Evolutionary conservation across 1,140 invertebrate genomes (phyloP), one percentile per base, ranked within the genome.

Genomic region (Ganaspis sp.): DNA sequence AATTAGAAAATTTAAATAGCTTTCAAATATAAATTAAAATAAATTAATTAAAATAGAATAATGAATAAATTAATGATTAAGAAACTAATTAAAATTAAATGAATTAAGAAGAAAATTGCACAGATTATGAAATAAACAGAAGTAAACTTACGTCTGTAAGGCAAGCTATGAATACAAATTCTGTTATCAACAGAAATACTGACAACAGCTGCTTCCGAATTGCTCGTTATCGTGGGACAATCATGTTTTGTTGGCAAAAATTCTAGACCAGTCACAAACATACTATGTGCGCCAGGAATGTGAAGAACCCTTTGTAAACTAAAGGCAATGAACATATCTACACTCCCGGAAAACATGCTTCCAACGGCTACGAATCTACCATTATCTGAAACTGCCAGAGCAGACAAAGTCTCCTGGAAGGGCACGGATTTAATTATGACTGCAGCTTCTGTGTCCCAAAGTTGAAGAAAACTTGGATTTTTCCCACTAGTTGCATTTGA

Each of bases 161-260:
- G 95, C 90, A 98, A 93, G 86, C 95, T 96, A 90, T 98, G 97
- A 85, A 98, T 94, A 85, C 96, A 96, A 75, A 99, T 94, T 91
- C 95, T 95, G 91, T 98, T 98, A 92, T 99, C 98, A 53, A 98
- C 96, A 19, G 97, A 98, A 83, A 99, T 97, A 87, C 97, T 98
- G 58, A 99, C 92, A 78, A 98, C 95, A 11, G 97, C 97, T 72
- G 97, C 95, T 87, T 96, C 95, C 34, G 95, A 94, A 83, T 94
- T 93, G 85, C 94, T 94, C 15, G 93, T 93, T 64, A 96, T 93
- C 15, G 94, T 91, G 69, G 93, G 92, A 19, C 93, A 93, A 78
- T 93, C 93, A 45, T 92, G 89, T 74, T 93, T 93, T 19, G 94
- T 94, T 21, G 96, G 95, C 74, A 98, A 90, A 92, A 99, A 98